Evolutionary conservation across 2,888 invertebrate species (phyloP), one percentile per base, ranked within the genome.

Genomic region (Drosophila ustulata): DNA sequence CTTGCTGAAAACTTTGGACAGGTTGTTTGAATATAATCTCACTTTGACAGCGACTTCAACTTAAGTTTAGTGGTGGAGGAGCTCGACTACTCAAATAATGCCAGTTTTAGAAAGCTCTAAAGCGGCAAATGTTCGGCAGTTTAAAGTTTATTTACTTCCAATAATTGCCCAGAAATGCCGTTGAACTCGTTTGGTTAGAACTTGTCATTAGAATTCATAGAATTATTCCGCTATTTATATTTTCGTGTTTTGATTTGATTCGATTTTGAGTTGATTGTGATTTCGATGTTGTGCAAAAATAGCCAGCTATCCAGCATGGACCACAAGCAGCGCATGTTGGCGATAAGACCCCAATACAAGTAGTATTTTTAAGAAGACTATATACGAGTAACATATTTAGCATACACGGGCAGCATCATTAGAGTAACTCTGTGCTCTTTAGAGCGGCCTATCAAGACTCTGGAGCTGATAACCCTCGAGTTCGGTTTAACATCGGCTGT

Each of bases 141-240:
- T 61, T 52, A 55, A 68, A 75, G 64, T 68, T 78, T 71, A 68
- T 79, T 79, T 65, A 79, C 77, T 79, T 58, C 69, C 39, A 58
- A 82, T 88, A 82, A 82, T 88, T 88, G 80, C 30, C 65, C 58
- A 65, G 78, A 78, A 89, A 87, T 87, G 89, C 82, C 81, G 89
- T 79, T 89, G 71, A 86, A 85, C 84, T 66, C 68, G 84, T 85
- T 89, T 83, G 79, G 79, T 69, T 51, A 75, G 84, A 84, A 74
- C 78, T 32, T 83, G 87, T 78, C 72, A 72, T 63, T 72, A 25
- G 52, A 63, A 63, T 77, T 66, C 25, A 57, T 49, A 30, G 34
- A 49, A 71, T 83, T 74, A 71, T 77, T 61, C 62, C 26, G 58
- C 30, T 41, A 51, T 49, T 63, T 50, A 43, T 43, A 49, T 49